Conservation (phyloP, 1,140 invertebrate species). For the Bombus fervidus region DNA sequence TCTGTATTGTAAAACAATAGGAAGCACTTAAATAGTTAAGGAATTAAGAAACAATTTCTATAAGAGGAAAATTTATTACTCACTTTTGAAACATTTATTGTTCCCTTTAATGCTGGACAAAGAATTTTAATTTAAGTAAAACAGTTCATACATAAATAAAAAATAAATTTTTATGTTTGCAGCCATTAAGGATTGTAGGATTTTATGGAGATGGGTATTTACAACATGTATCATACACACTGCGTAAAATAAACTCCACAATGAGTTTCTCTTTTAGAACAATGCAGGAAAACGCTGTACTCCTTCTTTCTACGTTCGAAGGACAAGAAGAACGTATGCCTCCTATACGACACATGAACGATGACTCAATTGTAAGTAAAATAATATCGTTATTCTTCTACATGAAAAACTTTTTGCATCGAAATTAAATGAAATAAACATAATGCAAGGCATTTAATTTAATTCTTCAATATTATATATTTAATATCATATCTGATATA, state of each 20-base stretch:
- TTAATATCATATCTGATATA: not conserved
- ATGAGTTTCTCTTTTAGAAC: slow-evolving; percentile 92
- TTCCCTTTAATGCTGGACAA: not conserved
- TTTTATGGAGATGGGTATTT: slow-evolving; percentile 92
- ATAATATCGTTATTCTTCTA: not conserved
- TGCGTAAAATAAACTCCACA: slow-evolving; percentile 85
- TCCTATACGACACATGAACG: slow-evolving; percentile 59
- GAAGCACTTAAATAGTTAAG: not conserved
- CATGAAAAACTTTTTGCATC: not conserved
- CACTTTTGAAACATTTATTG: too few species aligned
- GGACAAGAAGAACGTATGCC: slow-evolving; percentile 79
- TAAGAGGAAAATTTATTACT: not conserved
- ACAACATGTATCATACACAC: slow-evolving; percentile 86
- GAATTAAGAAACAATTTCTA: not conserved
- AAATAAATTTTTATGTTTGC: slow-evolving; percentile 41
- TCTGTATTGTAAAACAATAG: too few species aligned
- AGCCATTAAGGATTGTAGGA: slow-evolving; percentile 86
- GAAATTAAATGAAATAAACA: not conserved
- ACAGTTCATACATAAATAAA: not conserved
- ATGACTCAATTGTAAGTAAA: slow-evolving; percentile 69
- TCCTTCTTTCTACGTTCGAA: slow-evolving; percentile 89
- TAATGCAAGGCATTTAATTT: not conserved
- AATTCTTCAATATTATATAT: not conserved
- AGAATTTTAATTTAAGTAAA: not conserved
- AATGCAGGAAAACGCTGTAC: slow-evolving; percentile 86